Percentiles rank a stretch among this genome's conserved stretches.
These are phyloP conservation scores for Gila robusta DNA, from an alignment of 2,797 vertebrate genomes.

Conservation along the genomic window DNA sequence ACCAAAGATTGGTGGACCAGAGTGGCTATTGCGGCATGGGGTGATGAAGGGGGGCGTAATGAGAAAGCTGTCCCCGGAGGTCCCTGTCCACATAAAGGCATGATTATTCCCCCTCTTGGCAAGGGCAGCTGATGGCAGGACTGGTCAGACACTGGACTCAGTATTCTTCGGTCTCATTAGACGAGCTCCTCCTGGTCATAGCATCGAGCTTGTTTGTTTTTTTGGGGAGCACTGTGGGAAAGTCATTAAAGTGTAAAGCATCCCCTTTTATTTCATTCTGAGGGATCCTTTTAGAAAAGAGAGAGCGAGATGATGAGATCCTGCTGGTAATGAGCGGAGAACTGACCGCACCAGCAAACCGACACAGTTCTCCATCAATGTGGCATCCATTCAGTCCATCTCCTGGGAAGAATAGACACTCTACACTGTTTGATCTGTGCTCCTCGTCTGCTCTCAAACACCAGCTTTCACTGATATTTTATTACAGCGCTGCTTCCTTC, in stretches of 20 bases:
- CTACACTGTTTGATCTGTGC: conserved; percentile 31
- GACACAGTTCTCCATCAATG: conserved; percentile 21
- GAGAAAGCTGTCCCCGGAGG: conserved; percentile 70
- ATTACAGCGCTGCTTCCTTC: conserved; percentile 34
- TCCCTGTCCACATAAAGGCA: conserved; percentile 78
- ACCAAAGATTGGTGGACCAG: conserved; percentile 29
- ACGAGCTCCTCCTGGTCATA: conserved; percentile 62
- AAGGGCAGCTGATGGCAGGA: conserved; percentile 64
- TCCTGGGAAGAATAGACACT: conserved; percentile 24
- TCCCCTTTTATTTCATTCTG: conserved; percentile 75
- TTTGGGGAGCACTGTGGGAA: conserved; percentile 79
- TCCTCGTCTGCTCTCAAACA: neutral
- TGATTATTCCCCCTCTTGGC: conserved; percentile 78
- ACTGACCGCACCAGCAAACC: conserved; percentile 30
- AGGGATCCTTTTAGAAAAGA: conserved; percentile 61
- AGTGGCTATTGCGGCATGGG: neutral
- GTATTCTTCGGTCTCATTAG: conserved; percentile 75
- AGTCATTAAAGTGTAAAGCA: conserved; percentile 85
- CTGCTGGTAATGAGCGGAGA: conserved; percentile 74
- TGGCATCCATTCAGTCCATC: conserved; percentile 42
- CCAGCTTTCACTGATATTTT: conserved; percentile 44
- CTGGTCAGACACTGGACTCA: conserved; percentile 75
- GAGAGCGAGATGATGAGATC: conserved; percentile 67
- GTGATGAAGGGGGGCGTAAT: conserved; percentile 68
- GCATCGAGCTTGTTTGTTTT: conserved; percentile 75